Evolutionary conservation across 2,797 vertebrate species (phyloP), one percentile per base, ranked within the genome.

Genomic region (Tapirus indicus): DNA sequence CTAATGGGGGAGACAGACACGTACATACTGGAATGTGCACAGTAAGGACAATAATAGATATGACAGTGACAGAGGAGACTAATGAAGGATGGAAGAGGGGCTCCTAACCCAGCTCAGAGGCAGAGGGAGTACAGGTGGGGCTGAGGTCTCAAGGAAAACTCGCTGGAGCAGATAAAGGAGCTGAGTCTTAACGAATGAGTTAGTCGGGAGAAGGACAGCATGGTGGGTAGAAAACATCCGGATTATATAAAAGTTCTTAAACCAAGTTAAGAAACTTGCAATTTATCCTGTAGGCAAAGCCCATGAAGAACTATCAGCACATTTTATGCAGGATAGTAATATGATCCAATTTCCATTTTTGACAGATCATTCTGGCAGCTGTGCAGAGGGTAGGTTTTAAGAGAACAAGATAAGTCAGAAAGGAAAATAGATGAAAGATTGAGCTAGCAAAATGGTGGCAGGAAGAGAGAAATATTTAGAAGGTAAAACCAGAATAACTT

Each of bases 361-460:
- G 80, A 78, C 38, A 58, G 5, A 41, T 91, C 14, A 35, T 79
- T 47, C 58, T 72, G 64, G 88, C 56, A 75, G 14, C 52, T 80
- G n/a, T 41, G 21, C 79, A 17, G 41, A 79, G 35, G 25, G 41
- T 20, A 88, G n/a, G 11, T 44, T 88, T 88, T 58, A 68, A 90
- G 64, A 79, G 85, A 32, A 56, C 35, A 58, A 83, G 18, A 32
- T n/a, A 88, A 79, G 20, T 69, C 71, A 80, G 91, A 29, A 23
- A 88, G 32, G 60, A 88, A 94, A 94, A 56, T 13, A 92, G 29
- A 69, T 56, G 20, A 88, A 95, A 64, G 25, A 60, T 41, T 35
- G 32, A 94, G 74, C 10, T 21, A 58, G 41, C 6, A 83, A 35
- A 79, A 85, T 79, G n/a, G 68, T 29, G 21, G 64, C 41, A 84